Conservation (phyloP, 1,140 invertebrate genomes). For the Aricia agestis region DNA sequence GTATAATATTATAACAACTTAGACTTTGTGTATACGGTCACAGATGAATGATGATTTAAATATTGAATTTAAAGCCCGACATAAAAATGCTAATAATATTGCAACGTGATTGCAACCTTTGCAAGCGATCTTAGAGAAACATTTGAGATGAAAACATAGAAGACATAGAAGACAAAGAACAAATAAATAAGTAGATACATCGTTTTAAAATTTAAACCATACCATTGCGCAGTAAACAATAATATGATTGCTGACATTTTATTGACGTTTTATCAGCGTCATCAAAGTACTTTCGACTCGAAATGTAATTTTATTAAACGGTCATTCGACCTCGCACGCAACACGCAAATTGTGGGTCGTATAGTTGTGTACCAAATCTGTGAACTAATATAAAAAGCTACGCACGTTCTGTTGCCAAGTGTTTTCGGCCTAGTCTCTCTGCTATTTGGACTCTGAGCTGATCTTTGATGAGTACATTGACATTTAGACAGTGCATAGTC, state of each 20-base stretch:
- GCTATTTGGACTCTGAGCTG: background rate
- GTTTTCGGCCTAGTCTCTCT: background rate
- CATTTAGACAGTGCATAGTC: background rate
- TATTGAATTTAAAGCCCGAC: too few species aligned
- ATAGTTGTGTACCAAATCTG: background rate
- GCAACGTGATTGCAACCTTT: too few species aligned
- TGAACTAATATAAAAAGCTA: background rate
- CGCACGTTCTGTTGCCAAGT: background rate
- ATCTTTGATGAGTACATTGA: background rate
- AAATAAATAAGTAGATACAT: too few species aligned
- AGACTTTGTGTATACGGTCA: too few species aligned
- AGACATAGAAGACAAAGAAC: too few species aligned
- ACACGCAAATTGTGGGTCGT: background rate
- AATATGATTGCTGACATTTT: background rate
- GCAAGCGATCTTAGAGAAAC: too few species aligned
- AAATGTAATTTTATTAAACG: constrained; percentile 7
- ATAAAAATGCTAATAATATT: too few species aligned
- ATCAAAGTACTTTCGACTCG: background rate
- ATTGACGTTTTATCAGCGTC: background rate
- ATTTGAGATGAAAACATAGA: too few species aligned
- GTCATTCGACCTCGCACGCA: constrained; percentile 2
- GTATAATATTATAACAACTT: too few species aligned
- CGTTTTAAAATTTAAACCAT: too few species aligned
- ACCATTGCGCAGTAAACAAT: background rate
- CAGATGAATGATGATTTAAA: too few species aligned